phyloP scores from a whole-genome alignment of 2,888 invertebrate species.

The Gastrophysa polygoni region DNA sequence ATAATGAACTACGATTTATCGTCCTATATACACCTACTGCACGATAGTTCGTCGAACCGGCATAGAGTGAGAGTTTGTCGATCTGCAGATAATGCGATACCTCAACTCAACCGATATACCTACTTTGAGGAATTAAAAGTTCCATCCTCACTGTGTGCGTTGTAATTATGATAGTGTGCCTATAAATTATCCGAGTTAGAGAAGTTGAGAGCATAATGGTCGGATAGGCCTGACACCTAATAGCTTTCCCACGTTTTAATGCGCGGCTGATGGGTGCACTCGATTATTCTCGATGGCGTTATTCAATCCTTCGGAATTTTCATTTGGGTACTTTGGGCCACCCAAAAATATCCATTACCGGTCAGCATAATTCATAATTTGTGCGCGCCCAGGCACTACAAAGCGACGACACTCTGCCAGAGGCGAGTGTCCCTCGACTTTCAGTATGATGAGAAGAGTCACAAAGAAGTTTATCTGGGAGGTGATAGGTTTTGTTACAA shows the following conservation, averaged over 20 bases:
- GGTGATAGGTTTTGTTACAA: too few species aligned
- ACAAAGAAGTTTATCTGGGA: too few species aligned
- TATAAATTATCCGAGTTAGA: constrained; percentile 26
- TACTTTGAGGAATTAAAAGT: constrained; percentile 9
- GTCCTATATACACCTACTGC: too few species aligned
- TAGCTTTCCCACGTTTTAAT: constrained; percentile 44
- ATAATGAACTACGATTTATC: constrained; percentile 8
- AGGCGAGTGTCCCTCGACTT: too few species aligned
- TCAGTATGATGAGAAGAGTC: too few species aligned
- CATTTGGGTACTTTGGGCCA: neutral
- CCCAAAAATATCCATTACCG: neutral
- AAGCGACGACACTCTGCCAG: too few species aligned
- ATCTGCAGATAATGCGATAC: neutral
- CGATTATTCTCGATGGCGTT: constrained; percentile 3
- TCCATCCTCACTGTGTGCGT: neutral
- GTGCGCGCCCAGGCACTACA: too few species aligned
- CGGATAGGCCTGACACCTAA: constrained; percentile 33
- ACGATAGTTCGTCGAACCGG: neutral
- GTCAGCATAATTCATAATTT: too few species aligned
- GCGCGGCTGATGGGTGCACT: constrained; percentile 2
- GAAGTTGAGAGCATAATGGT: constrained; percentile 32
- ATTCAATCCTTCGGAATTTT: constrained; percentile 1
- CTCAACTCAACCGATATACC: neutral
- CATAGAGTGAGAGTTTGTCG: neutral
- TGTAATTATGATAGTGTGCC: constrained; percentile 19